phyloP scores from a whole-genome alignment of 92 coral and sea anemone genomes.

The Blastomussa wellsi region DNA sequence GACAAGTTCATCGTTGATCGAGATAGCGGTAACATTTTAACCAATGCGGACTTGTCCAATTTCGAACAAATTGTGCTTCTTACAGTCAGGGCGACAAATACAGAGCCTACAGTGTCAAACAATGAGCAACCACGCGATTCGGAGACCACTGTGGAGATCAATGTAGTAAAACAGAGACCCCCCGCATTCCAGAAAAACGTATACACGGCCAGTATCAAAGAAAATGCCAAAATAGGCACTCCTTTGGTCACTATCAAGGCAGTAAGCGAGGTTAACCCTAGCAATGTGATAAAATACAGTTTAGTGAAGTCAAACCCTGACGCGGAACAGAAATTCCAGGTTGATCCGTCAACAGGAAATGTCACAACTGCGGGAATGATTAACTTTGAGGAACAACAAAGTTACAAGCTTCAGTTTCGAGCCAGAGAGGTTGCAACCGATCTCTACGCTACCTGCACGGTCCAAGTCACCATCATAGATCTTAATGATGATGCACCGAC shows the following conservation, averaged over 20 bases:
- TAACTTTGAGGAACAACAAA: constrained; percentile 66
- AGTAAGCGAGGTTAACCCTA: constrained; percentile 20
- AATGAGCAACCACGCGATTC: constrained; percentile 33
- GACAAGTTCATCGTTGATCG: constrained; percentile 53
- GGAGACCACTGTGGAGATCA: constrained; percentile 74
- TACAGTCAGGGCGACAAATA: constrained; percentile 74
- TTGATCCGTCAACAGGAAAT: constrained; percentile 63
- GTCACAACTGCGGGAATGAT: constrained; percentile 74
- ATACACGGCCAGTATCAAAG: constrained; percentile 53
- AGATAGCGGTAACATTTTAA: constrained; percentile 25
- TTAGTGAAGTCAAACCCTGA: constrained; percentile 68
- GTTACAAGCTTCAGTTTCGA: constrained; percentile 74
- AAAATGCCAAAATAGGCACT: constrained; percentile 37
- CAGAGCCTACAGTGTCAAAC: constrained; percentile 55
- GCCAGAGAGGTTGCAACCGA: constrained; percentile 60
- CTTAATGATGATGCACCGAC: constrained; percentile 89
- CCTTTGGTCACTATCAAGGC: constrained; percentile 56
- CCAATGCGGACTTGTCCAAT: constrained; percentile 39
- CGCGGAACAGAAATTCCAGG: constrained; percentile 70
- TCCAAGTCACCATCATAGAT: constrained; percentile 59
- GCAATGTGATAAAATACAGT: constrained; percentile 53
- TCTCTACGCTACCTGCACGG: constrained; percentile 73
- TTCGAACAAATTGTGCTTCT: constrained; percentile 41
- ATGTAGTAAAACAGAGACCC: constrained; percentile 56
- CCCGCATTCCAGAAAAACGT: constrained; percentile 45